Percentiles rank a stretch among this genome's conserved stretches.
Evolutionary conservation across 2,113 vertebrate species (phyloP).

Genomic region (Oreochromis niloticus): DNA sequence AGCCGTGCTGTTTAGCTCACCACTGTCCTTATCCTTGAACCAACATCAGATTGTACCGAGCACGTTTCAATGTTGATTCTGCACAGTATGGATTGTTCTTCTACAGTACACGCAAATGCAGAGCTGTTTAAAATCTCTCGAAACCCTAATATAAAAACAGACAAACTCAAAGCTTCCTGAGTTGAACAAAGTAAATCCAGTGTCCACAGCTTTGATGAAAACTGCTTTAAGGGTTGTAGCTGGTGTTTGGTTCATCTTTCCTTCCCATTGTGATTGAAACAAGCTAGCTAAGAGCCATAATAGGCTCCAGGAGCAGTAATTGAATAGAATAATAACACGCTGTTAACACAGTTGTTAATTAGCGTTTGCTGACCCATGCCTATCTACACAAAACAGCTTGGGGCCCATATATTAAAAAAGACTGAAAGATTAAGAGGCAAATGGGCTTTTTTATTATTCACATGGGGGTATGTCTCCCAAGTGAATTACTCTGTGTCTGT

Average conservation of each 20-base stretch:
- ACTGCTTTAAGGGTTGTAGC: neutral
- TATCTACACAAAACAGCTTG: slow-evolving; percentile 67
- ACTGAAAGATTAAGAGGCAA: slow-evolving; percentile 24
- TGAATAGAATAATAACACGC: slow-evolving; percentile 63
- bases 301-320: slow-evolving; percentile 63
- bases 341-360: slow-evolving; percentile 67
- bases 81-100: neutral
- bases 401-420: slow-evolving; percentile 43
- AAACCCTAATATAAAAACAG: neutral
- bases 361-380: slow-evolving; percentile 59
- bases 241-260: slow-evolving; percentile 2
- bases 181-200: neutral
- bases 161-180: neutral
- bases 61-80: neutral
- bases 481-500: neutral
- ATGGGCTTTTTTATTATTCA: slow-evolving; percentile 35
- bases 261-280: slow-evolving; percentile 37
- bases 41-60: neutral
- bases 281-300: slow-evolving; percentile 46
- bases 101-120: neutral
- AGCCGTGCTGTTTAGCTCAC: neutral
- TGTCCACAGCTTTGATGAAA: neutral
- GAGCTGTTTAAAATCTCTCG: neutral
- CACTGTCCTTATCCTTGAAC: neutral
- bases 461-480: neutral